Base-by-base conservation (phyloP, 2,113 vertebrate species). In the Porphyrio hochstetteri region DNA sequence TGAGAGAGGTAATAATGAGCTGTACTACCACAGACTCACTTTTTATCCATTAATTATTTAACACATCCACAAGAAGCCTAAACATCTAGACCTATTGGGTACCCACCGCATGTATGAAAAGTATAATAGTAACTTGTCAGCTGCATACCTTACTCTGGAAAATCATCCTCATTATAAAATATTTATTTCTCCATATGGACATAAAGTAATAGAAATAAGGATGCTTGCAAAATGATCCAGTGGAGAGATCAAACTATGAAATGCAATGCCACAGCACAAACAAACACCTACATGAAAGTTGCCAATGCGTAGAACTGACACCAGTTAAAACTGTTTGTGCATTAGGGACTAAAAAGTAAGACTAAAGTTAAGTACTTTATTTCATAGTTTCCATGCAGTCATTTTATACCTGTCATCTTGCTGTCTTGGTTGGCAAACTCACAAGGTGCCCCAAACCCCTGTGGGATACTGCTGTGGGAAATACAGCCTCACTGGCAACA, bases 401-500 rank as follows among this genome's bases (percentile, higher is more conserved):
- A 96, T 90, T 71, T 94, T 93, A 95, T 42, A 92, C 83, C 93
- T 95, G 70, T 70, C 93, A 95, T 80, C 46, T 78, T 55, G 33
- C 60, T 81, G 71, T 65, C 88, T 91, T 55, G 48, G 63, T 8
- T 80, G 88, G 67, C 81, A 94, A 68, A 94, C 96, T 94, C 94
- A 98, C 95, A 95, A 91, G 86, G 97, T 97, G 96, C 95, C 86
- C 79, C 63, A 52, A 82, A 67, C 15, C 81, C 88, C 87, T 82
- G 81, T 13, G 78, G 91, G 93, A 96, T 57, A 44, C 82, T 97
- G 95, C 82, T 78, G 44, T 82, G 71, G 94, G 96, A 93, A 92
- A 93, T 38, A 87, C 72, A 95, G 96, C 95, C 96, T 50, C 82
- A 35, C 12, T 97, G 97, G 96, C 97, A 97, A 95, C 96, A 97